Evolutionary conservation across 2,113 vertebrate species (phyloP), one percentile per base, ranked within the genome.

Genomic region (Talpa occidentalis): DNA sequence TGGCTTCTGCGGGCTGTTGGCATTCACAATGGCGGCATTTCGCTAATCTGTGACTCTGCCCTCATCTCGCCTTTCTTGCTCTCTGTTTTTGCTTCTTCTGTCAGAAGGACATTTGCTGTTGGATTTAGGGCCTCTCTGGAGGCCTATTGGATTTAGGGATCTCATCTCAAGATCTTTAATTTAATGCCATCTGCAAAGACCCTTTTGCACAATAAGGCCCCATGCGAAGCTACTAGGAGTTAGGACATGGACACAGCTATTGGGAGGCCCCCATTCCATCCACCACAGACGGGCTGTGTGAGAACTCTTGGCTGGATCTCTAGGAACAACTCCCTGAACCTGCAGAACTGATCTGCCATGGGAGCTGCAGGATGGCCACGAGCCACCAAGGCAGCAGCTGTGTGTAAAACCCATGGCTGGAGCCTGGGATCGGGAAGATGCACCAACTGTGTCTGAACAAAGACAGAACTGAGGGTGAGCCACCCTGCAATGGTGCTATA

Each of bases 111-210:
- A 28, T 22, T 26, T n/a, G 24, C 54, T n/a, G 35, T 42, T 72
- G 54, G 54, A 47, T 64, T 86, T 89, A 47, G 44, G 28, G 3
- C 37, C 60, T 52, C 70, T 5, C 28, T 49, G 42, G 24, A 17
- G 49, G 49, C 49, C 49, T 64, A 66, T 17, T 52, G 49, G 16
- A 93, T 44, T 8, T 67, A 69, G 81, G 37, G 40, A n/a, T 88
- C 32, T 88, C 54, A 69, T 85, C 74, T 77, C 56, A 91, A 59
- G 42, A 60, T 82, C 26, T 74, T 89, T 88, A 73, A 88, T 21
- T 42, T 91, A 74, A 91, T 81, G 70, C 66, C 16, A 83, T 54
- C 64, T 69, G 16, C 22, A 70, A 90, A 77, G 37, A 56, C 22
- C 47, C 35, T 83, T 72, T 84, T 56, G 26, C 70, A 74, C 40